These are phyloP conservation scores for Lophotis ruficrista DNA, from an alignment of 2,113 vertebrate genomes.

Conservation along the genomic window DNA sequence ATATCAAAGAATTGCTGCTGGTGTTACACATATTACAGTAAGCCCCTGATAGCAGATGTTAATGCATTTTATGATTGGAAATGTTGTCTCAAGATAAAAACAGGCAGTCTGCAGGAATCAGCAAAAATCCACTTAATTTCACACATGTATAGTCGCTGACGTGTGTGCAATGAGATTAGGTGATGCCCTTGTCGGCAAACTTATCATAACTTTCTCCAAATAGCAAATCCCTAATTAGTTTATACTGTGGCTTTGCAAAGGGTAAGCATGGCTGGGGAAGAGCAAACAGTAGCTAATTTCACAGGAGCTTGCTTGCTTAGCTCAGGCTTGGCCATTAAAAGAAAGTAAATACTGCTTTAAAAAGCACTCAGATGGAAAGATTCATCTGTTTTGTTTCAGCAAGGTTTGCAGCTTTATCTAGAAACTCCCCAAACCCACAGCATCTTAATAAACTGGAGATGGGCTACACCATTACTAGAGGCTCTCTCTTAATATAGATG, in stretches of 20 bases:
- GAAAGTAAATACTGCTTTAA: background rate
- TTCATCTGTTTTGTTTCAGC: background rate
- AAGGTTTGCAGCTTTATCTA: background rate
- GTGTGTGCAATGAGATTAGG: slow-evolving; percentile 48
- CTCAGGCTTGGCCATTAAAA: background rate
- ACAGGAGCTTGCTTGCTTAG: slow-evolving; percentile 21
- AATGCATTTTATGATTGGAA: slow-evolving; percentile 56
- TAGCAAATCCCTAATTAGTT: slow-evolving; percentile 65
- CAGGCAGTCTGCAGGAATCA: slow-evolving; percentile 36
- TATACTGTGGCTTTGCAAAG: slow-evolving; percentile 37
- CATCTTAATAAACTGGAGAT: background rate
- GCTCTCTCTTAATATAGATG: background rate
- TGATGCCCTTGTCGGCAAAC: slow-evolving; percentile 52
- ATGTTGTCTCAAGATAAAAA: slow-evolving; percentile 73
- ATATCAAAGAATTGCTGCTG: slow-evolving; percentile 64
- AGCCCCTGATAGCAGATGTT: slow-evolving; percentile 64
- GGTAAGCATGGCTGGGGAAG: slow-evolving; percentile 43
- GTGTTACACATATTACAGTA: slow-evolving; percentile 55
- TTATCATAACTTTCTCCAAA: slow-evolving; percentile 64
- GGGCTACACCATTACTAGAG: background rate
- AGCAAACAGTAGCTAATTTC: slow-evolving; percentile 54
- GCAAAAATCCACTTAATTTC: slow-evolving; percentile 68
- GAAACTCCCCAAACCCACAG: background rate
- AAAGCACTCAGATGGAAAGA: background rate
- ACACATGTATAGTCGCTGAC: slow-evolving; percentile 58